Evolutionary conservation across 1,140 invertebrate species (phyloP).

Genomic region (Pseudomyrmex pallidus): DNA sequence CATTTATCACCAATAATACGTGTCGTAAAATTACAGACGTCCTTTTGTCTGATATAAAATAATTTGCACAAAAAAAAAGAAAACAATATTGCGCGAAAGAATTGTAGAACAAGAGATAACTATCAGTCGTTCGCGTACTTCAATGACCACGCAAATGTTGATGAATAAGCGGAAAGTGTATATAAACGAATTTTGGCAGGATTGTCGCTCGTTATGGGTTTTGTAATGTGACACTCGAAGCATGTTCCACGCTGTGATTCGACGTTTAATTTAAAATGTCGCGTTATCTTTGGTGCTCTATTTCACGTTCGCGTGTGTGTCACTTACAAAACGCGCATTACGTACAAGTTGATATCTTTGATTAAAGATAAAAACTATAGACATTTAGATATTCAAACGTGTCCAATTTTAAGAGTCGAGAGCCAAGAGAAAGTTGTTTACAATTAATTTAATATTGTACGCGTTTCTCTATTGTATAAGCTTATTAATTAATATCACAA

Average conservation of each 20-base stretch:
- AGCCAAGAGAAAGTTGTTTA: background rate
- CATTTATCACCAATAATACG: too few relatives aligned
- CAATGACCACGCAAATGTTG: constrained; percentile 59
- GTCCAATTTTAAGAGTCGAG: constrained; percentile 35
- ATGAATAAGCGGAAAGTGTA: constrained; percentile 67
- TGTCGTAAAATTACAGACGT: too few relatives aligned
- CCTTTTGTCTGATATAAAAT: too few relatives aligned
- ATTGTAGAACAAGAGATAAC: background rate
- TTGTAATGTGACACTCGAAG: constrained; percentile 69
- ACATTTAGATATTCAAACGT: constrained; percentile 9
- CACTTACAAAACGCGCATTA: background rate
- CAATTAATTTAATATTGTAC: background rate
- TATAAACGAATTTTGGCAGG: constrained; percentile 69
- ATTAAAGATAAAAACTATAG: constrained; percentile 10
- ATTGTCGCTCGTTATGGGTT: constrained; percentile 57
- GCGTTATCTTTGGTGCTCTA: constrained; percentile 63
- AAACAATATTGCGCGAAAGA: background rate
- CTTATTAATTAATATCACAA: too few relatives aligned
- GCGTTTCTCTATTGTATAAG: too few relatives aligned
- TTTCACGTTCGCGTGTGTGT: constrained; percentile 66
- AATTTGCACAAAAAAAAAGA: too few relatives aligned
- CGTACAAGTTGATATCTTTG: constrained; percentile 31
- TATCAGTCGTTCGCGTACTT: constrained; percentile 30
- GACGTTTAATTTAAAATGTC: constrained; percentile 74
- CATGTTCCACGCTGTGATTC: constrained; percentile 59